Evolutionary conservation across 2,888 invertebrate genomes (phyloP).

Genomic region (Lydus trimaculatus): DNA sequence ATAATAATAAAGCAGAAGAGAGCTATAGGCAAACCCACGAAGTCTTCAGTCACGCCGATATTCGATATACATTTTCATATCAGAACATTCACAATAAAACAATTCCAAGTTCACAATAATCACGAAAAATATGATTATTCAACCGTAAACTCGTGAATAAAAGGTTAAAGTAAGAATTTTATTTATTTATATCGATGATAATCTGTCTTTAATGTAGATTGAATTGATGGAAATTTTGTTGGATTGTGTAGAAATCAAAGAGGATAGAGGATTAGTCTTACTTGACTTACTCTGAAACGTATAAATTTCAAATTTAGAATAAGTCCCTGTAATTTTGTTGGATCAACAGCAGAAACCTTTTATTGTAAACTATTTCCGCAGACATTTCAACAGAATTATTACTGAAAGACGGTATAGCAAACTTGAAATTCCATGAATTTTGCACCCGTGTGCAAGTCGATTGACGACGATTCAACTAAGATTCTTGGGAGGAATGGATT

Average conservation of each 20-base stretch:
- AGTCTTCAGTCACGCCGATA: conserved; percentile 28
- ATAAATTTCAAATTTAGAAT: conserved; percentile 14
- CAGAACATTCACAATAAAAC: background rate
- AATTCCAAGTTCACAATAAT: conserved; percentile 3
- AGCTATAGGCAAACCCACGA: conserved; percentile 25
- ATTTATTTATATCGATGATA: conserved; percentile 1
- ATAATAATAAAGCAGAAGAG: background rate
- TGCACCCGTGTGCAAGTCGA: no score
- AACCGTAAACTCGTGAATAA: background rate
- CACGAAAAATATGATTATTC: background rate
- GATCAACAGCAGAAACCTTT: conserved; percentile 12
- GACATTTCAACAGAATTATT: background rate
- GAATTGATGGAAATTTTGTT: background rate
- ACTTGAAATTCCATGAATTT: background rate
- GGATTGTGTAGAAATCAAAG: background rate
- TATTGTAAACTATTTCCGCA: conserved; percentile 16
- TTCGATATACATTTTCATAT: conserved; percentile 10
- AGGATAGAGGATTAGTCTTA: no score
- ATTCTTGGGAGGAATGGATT: background rate
- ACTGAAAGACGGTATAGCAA: background rate
- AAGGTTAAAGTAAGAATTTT: background rate
- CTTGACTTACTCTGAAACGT: conserved; percentile 9
- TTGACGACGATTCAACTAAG: no score
- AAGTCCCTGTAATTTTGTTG: background rate
- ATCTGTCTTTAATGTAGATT: conserved; percentile 4